Evolutionary conservation across 2,888 invertebrate species (phyloP).

Genomic region (Drymonia ruficornis): DNA sequence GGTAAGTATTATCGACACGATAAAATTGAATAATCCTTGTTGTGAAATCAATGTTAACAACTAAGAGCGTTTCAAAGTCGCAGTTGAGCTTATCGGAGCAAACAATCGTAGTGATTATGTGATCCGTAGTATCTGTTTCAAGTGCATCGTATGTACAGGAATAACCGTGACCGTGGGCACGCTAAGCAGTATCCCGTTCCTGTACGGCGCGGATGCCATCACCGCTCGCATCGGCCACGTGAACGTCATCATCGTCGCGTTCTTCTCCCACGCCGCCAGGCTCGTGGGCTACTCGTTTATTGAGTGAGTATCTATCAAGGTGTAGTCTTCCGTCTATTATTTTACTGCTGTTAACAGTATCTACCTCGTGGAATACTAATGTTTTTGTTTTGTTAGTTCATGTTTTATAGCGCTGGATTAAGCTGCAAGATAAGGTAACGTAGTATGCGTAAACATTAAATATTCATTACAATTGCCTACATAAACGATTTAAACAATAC

Average conservation of each 20-base stretch:
- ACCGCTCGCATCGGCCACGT: conserved; percentile 92
- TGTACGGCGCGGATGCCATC: conserved; percentile 93
- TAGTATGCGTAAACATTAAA: not conserved
- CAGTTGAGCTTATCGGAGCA: conserved; percentile 14
- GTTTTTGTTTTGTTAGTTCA: conserved; percentile 23
- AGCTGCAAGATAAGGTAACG: conserved; percentile 7
- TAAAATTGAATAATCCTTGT: not conserved
- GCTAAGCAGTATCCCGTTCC: conserved; percentile 92
- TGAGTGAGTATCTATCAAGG: conserved; percentile 85
- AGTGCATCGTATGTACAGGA: conserved; percentile 74
- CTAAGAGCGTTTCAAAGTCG: conserved; percentile 1
- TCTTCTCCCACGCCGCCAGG: conserved; percentile 93
- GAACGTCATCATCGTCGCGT: conserved; percentile 93
- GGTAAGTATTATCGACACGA: conserved; percentile 77
- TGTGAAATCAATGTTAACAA: conserved; percentile 2
- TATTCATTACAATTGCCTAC: not conserved
- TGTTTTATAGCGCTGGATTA: conserved; percentile 9
- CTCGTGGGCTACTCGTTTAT: conserved; percentile 94
- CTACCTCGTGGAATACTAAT: conserved; percentile 16
- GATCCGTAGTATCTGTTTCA: conserved; percentile 19
- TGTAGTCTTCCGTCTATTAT: conserved; percentile 14
- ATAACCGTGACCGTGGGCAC: conserved; percentile 94
- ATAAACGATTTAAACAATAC: too few species aligned
- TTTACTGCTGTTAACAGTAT: conserved; percentile 23
- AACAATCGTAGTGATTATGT: conserved; percentile 23